Base-by-base conservation (phyloP, 2,888 invertebrate genomes). In the Drosophila phalerata region DNA sequence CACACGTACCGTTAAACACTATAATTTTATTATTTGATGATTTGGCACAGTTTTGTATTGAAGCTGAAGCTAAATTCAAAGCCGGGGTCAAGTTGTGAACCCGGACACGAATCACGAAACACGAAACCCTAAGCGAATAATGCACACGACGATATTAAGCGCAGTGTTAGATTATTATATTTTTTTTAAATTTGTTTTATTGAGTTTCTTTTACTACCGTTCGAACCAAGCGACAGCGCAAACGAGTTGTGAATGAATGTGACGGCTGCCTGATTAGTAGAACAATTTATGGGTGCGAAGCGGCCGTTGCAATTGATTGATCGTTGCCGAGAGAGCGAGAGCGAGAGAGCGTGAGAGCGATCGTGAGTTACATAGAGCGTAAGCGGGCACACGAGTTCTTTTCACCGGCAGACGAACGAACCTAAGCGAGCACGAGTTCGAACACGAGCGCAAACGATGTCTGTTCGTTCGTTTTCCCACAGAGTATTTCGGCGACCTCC, bases 201-300 rank as follows among this genome's bases (percentile, higher is more conserved):
- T 62, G n/a, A 30, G 22, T 40, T 60, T 62, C 15, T 32, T 40
- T 34, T 11, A 56, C 32, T 28, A 32, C 30, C 37, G 43, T 52
- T 52, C 30, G 30, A 32, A 22, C 22, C 73, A 42, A 79, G 68
- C 78, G 84, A 62, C 81, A 69, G 53, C 71, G 73, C 79, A 75
- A 81, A 83, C 88, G 86, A 83, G 81, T 85, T 88, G 83, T 88
- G 84, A 88, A 88, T 88, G 89, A 88, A 90, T 88, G 90, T 79
- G 85, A 63, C 80, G 61, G 60, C 69, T 55, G 70, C 40, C 67
- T 76, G 80, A 69, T 79, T 67, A 85, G 68, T 80, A 66, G 73
- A 79, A 76, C 75, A 74, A 80, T 88, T 87, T 88, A 89, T 87
- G 78, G 74, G 73, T 49, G 57, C 62, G 52, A 64, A 38, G 13